These are phyloP conservation scores for Scomber japonicus DNA, from an alignment of 2,113 vertebrate genomes.

Conservation along the genomic window DNA sequence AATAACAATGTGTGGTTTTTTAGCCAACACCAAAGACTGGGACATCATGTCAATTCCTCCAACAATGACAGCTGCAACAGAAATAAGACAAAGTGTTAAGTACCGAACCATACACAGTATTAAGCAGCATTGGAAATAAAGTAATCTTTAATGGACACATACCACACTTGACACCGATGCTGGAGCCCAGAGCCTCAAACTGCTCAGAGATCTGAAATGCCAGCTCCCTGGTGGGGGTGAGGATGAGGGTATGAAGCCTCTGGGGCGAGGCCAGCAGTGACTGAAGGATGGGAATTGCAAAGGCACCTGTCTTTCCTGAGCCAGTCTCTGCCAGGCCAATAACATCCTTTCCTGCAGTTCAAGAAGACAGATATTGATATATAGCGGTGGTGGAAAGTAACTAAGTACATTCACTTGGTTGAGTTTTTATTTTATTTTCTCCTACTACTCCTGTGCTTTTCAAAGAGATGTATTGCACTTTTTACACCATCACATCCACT, in stretches of 20 bases:
- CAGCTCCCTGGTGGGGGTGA: slow-evolving; percentile 96
- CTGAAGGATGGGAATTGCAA: slow-evolving; percentile 96
- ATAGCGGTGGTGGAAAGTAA: too few species aligned
- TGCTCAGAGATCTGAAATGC: slow-evolving; percentile 98
- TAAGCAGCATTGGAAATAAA: not conserved
- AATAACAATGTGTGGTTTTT: slow-evolving; percentile 96
- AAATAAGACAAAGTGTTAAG: slow-evolving; percentile 12
- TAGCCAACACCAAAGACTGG: slow-evolving; percentile 95
- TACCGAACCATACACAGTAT: not conserved
- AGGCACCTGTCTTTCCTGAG: slow-evolving; percentile 97
- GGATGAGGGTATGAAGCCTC: slow-evolving; percentile 93
- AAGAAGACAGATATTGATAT: not conserved
- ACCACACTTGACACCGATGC: slow-evolving; percentile 95
- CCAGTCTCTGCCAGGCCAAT: slow-evolving; percentile 98
- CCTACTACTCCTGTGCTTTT: too few species aligned
- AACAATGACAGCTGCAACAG: slow-evolving; percentile 91
- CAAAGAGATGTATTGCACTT: too few species aligned
- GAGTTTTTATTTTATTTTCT: too few species aligned
- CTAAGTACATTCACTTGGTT: too few species aligned
- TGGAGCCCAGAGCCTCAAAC: slow-evolving; percentile 97
- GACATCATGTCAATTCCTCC: slow-evolving; percentile 99
- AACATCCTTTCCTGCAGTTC: slow-evolving; percentile 88
- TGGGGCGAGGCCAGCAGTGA: slow-evolving; percentile 91
- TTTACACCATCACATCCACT: too few species aligned
- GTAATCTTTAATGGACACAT: slow-evolving; percentile 39